phyloP scores from a whole-genome alignment of 2,113 vertebrate species.

The Corythornis vintsioides region DNA sequence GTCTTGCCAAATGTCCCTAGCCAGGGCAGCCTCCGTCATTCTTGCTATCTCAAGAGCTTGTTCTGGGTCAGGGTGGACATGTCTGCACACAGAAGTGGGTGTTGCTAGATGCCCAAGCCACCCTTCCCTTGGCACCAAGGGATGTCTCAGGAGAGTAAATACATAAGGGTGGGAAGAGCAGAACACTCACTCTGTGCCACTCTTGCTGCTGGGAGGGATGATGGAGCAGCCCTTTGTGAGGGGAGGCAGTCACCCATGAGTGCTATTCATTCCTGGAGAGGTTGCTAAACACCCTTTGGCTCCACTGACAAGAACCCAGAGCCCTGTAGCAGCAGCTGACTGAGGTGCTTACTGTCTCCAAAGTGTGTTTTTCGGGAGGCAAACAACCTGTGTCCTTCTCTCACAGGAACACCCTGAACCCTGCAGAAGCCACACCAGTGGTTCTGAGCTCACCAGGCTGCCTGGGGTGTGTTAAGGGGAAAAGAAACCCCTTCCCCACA shows the following conservation, averaged over 20 bases:
- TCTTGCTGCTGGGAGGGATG: neutral
- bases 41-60: constrained; percentile 9
- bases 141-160: neutral
- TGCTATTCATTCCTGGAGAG: neutral
- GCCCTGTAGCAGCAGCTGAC: neutral
- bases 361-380: neutral
- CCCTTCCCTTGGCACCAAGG: neutral
- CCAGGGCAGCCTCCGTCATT: neutral
- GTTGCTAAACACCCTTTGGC: neutral
- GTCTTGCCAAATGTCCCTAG: neutral
- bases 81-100: neutral
- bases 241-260: neutral
- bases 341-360: neutral
- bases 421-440: neutral
- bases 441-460: neutral
- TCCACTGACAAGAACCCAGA: neutral
- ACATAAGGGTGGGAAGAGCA: neutral
- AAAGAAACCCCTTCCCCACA: neutral
- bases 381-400: accelerated
- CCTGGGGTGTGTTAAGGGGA: neutral
- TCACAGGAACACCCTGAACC: neutral
- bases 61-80: neutral
- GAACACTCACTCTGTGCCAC: accelerated
- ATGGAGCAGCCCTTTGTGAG: neutral
- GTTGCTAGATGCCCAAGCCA: constrained; percentile 22